Base-by-base conservation (phyloP, 2,888 invertebrate species). In the Itoplectis maculator region DNA sequence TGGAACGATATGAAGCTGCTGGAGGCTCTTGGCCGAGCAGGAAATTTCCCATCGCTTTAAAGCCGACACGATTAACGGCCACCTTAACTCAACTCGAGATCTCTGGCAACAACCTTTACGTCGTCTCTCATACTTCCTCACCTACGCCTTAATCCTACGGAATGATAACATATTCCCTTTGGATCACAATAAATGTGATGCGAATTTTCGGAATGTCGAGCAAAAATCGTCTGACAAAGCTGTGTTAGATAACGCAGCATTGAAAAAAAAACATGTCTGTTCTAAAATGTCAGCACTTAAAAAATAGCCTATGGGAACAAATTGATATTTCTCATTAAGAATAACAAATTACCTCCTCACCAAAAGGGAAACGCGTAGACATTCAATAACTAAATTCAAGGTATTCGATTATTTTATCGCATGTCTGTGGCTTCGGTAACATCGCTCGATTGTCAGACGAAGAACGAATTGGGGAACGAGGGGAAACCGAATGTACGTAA, bases 41-140 rank as follows among this genome's bases (percentile, higher is more conserved):
- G 51, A 65, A 66, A 66, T 47, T 79, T 59, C 40, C 40, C 37
- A 79, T 72, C 47, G 40, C 47, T 72, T 45, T 15, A 54, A 54
- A 65, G 56, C 51, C 70, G 47, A 72, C 69, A 35, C 77, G 65
- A 65, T 66, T 59, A 40, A 79, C 40, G 61, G 40, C 45, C 15
- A 49, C 18, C 63, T 18, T 47, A 35, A 72, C 20, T 65, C 65
- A 72, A 65, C 42, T 35, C 45, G 68, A 37, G 75, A 69, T 23
- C 61, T 59, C 59, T 42, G 77, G 49, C 61, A 40, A 69, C 42
- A 40, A 51, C 66, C 47, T 68, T 7, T 40, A 63, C 59, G 18
- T 35, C 72, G 1, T 59, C 47, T 72, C 18, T 13, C 56, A 47
- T 72, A 37, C 72, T n/a, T 56, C 23, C 23, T 20, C 56, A 37